Base-by-base conservation (phyloP, 2,113 vertebrate genomes). In the Saguinus imperator region DNA sequence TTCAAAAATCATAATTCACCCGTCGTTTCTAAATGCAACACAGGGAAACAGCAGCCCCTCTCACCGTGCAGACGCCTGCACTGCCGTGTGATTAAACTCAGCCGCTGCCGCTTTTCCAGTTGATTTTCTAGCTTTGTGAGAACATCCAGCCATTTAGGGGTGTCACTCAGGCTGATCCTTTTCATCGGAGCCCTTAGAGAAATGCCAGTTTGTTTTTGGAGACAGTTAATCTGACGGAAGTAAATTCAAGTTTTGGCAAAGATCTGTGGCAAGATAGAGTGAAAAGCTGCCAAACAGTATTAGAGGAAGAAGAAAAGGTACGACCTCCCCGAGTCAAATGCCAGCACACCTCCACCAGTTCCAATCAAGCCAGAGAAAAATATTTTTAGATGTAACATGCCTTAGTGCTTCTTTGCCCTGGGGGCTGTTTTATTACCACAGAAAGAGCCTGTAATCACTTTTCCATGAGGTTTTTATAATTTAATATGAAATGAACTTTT, bases 171-270 rank as follows among this genome's bases (percentile, higher is more conserved):
- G 98, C 91, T 98, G 98, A 97, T 98, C 97, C 98, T 97, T 98
- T 98, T 96, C 97, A 97, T 97, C 97, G 82, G 96, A 97, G 94
- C 97, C 98, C 50, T 79, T 94, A 98, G 98, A 99, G 98, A 98
- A 98, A 99, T 86, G 97, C 97, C 97, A 96, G 98, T 98, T 99
- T 99, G 98, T 98, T 99, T 98, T 98, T 96, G 97, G 98, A 99
- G 98, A 99, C 98, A 98, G 98, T 99, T 99, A 98, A 99, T 98
- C 98, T 99, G 99, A 99, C 98, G 98, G 99, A 99, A 99, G 98
- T 98, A 98, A 98, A 98, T 98, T 99, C 99, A 99, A 99, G 99
- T 99, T 99, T 99, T 99, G 98, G 98, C 98, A 98, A 98, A 99
- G 98, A 98, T 98, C 96, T 98, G 97, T 98, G 98, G 98, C 98